These are phyloP conservation scores for Patiria miniata DNA, from an alignment of 35 echinoderm and acorn worm species.

Conservation along the genomic window DNA sequence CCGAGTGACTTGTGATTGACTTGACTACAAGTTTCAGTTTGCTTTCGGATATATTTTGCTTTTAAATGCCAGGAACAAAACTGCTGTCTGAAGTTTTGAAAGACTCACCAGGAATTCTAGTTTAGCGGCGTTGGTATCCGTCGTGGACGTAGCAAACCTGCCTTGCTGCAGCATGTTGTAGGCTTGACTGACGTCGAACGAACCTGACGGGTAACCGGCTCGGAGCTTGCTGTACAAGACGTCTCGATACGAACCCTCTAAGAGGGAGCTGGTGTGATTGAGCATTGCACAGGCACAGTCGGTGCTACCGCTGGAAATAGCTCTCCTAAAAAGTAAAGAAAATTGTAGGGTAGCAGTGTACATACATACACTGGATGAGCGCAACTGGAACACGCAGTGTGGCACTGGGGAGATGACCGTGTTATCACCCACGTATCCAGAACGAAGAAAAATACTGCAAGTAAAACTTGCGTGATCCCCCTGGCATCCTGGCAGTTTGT, in stretches of 20 bases:
- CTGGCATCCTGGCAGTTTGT: no score
- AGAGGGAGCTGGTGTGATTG: conserved; percentile 80
- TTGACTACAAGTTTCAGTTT: no score
- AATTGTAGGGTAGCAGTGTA: no score
- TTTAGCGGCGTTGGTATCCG: conserved; percentile 95
- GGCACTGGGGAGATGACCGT: no score
- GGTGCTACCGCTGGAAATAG: conserved; percentile 89
- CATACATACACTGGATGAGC: no score
- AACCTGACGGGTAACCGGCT: conserved; percentile 92
- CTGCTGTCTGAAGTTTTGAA: no score
- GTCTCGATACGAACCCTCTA: conserved; percentile 91
- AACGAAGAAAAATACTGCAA: no score
- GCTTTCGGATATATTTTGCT: no score
- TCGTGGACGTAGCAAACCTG: conserved; percentile 81
- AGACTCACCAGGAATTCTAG: conserved; percentile 92
- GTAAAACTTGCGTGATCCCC: no score
- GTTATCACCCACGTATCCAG: no score
- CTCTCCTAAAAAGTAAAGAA: conserved; percentile 63
- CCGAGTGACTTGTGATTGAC: no score
- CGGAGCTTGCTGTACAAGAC: conserved; percentile 76
- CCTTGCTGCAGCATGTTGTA: conserved; percentile 98
- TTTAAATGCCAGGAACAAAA: no score
- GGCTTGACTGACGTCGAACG: conserved; percentile 90
- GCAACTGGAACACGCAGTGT: not conserved
- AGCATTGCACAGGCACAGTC: conserved; percentile 97